Evolutionary conservation across 2,888 invertebrate genomes (phyloP), one percentile per base, ranked within the genome.

Genomic region (Hypolimnas misippus): DNA sequence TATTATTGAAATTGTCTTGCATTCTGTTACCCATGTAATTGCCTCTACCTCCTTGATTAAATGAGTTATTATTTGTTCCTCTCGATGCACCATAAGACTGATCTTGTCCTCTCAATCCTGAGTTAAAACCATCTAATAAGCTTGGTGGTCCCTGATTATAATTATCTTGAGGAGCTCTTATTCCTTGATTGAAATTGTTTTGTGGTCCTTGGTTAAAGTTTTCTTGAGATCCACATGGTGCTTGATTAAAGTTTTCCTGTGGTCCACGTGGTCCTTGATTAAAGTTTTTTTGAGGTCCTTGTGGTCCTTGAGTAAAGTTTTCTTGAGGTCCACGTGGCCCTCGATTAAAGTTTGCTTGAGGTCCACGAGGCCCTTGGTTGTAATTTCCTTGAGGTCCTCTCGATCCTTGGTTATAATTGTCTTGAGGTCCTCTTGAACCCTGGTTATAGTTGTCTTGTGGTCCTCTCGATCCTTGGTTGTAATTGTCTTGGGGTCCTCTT

Each of bases 21-120:
- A 67, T 70, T 59, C 72, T 75, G 21, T 75, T 76, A 55, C 82
- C 83, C 72, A 76, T 75, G 33, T 77, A 83, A 65, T 78, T 83
- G 19, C 76, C 75, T 64, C 81, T 73, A 12, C 74, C 68, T 2
- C 54, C 61, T 57, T 67, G 76, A 77, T 70, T 79, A 76, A 62
- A 71, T 67, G 12, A 66, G 65, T 55, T 71, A 25, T 58, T 56
- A 58, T 17, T 70, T 10, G 53, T 33, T 35, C 59, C 51, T 33
- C 55, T 62, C 54, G 33, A 35, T 62, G 63, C 51, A 61, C 55
- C 17, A 66, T 62, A 54, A 59, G 67, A 21, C 67, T 71, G 57
- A 51, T 61, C 63, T 56, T 58, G 63, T 19, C 62, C 61, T 57
- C 60, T 66, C n/a, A 35, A 19, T 25, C 38, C 54, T 38, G 52